Base-by-base conservation (phyloP, 2,113 vertebrate genomes). In the Patagioenas fasciata region DNA sequence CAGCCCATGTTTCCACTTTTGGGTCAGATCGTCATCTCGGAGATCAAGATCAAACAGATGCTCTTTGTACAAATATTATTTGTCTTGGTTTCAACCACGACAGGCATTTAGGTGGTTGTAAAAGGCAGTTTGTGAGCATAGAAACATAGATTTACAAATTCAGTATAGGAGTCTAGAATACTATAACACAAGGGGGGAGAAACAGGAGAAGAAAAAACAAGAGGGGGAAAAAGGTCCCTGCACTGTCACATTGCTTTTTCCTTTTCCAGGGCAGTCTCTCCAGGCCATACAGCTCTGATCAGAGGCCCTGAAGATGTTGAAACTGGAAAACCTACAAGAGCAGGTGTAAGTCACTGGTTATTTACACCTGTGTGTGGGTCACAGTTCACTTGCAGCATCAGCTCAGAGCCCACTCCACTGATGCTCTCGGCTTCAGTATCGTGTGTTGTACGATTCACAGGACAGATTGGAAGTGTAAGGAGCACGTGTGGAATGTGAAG, bases 171-270 rank as follows among this genome's bases (percentile, higher is more conserved):
- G 61, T 61, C 34, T n/a, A 7, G 77, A 81, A 26, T 26, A 60
- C 42, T 71, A 1, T 53, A 88, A 89, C 65, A 89, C 31, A 67
- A 82, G 32, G 77, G 85, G 50, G 75, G 84, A 77, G 73, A 81
- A 94, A 87, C 25, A 14, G 64, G 86, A 78, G 44, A 80, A 83
- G 48, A 78, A 77, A 65, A 90, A 95, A 81, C 48, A 51, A 36
- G 64, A 29, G 10, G 16, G 51, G 32, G 14, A 2, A 25, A 48
- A 86, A 48, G 19, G 58, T 58, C 8, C 70, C 40, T 74, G 54
- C n/a, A 19, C n/a, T 40, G 48, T 18, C 42, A 74, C 60, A 50
- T 13, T 74, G 53, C 8, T n/a, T 32, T 67, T 36, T 5, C 6
- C n/a, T 60, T 56, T 56, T 29, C 26, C 42, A 60, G 56, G 42